These are phyloP conservation scores for Coranthus polyacanthus DNA, from an alignment of 2,797 vertebrate genomes.

Conservation along the genomic window DNA sequence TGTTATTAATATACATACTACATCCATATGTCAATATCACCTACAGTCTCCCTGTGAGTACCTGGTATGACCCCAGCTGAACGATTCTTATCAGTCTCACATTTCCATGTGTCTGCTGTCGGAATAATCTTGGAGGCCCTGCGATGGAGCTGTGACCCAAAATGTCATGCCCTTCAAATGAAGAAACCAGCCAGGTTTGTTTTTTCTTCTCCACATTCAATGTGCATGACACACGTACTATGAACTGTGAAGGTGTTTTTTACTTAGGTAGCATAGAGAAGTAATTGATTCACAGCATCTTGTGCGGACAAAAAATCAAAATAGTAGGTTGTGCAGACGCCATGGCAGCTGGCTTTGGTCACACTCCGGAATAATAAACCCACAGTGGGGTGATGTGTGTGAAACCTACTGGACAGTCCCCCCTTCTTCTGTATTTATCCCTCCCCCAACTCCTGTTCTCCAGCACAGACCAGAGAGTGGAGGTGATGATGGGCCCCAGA, in stretches of 20 bases:
- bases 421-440: constrained; percentile 40
- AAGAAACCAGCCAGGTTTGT: constrained; percentile 48
- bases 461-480: constrained; percentile 40
- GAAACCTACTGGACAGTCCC: constrained; percentile 50
- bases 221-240: constrained; percentile 32
- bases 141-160: constrained; percentile 42
- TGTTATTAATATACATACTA: not conserved
- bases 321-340: constrained; percentile 52
- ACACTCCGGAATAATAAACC: constrained; percentile 73
- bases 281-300: constrained; percentile 64
- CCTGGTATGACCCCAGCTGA: constrained; percentile 60
- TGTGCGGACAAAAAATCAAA: constrained; percentile 37
- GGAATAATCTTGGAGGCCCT: constrained; percentile 56
- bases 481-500: constrained; percentile 75
- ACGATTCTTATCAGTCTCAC: constrained; percentile 69
- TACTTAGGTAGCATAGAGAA: constrained; percentile 48
- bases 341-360: constrained; percentile 52
- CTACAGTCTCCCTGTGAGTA: constrained; percentile 21
- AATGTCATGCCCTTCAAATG: constrained; percentile 55
- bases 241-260: constrained; percentile 43
- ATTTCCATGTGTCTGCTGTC: constrained; percentile 49
- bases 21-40: constrained; percentile 8
- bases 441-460: constrained; percentile 37
- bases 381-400: constrained; percentile 57
- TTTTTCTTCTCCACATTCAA: constrained; percentile 47